phyloP scores from a whole-genome alignment of 2,113 vertebrate genomes.

The Pollachius pollachius region DNA sequence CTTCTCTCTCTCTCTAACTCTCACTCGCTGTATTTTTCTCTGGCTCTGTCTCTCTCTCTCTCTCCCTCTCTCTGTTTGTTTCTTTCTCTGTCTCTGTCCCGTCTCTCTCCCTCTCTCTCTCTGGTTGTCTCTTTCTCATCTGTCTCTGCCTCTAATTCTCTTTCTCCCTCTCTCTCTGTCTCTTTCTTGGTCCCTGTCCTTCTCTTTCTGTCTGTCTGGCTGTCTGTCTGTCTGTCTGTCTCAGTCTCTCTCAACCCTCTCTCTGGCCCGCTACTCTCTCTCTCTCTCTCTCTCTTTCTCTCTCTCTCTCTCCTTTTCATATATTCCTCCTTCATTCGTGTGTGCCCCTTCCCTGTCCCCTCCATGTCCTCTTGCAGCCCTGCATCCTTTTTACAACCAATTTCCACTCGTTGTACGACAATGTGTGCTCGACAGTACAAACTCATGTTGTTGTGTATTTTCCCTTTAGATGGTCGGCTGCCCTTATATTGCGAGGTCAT shows the following conservation, averaged over 20 bases:
- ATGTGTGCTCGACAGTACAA: slow-evolving; percentile 8
- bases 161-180: too few species aligned
- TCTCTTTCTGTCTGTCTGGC: too few species aligned
- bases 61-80: too few species aligned
- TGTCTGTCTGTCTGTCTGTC: background rate
- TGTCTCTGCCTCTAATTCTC: too few species aligned
- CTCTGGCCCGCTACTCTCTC: background rate
- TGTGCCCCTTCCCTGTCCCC: background rate
- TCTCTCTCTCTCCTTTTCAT: background rate
- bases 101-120: background rate
- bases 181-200: too few species aligned
- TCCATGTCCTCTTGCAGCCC: background rate
- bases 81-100: too few species aligned
- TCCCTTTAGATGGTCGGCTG: slow-evolving; percentile 28
- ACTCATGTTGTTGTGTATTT: background rate
- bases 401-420: background rate
- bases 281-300: background rate
- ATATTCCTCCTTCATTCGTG: background rate
- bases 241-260: background rate
- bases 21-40: too few species aligned
- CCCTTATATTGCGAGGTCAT: slow-evolving; percentile 35
- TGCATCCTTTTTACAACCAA: background rate
- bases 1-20: too few species aligned
- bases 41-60: too few species aligned
- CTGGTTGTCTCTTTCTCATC: too few species aligned